Evolutionary conservation across 2,113 vertebrate species (phyloP).

Genomic region (Chinchilla lanigera): DNA sequence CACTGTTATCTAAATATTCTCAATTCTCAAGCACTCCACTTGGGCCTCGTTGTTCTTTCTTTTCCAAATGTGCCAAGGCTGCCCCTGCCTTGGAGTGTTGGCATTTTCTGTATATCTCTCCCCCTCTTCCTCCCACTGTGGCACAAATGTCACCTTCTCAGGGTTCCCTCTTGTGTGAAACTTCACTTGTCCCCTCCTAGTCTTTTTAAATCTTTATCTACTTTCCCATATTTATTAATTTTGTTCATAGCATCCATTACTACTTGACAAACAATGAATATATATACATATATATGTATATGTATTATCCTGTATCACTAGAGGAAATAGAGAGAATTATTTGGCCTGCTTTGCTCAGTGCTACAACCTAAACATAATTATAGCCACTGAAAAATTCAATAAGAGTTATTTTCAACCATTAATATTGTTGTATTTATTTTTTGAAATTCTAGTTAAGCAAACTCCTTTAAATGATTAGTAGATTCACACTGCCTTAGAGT

Average conservation of each 20-base stretch:
- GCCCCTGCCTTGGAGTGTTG: not conserved
- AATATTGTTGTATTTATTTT: not conserved
- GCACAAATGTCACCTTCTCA: not conserved
- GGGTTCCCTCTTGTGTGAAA: too few species aligned
- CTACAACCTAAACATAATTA: not conserved
- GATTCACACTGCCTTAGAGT: not conserved
- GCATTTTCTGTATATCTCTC: not conserved
- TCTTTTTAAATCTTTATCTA: not conserved
- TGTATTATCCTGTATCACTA: not conserved
- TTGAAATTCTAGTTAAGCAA: not conserved
- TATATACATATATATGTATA: too few species aligned
- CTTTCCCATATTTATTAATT: not conserved
- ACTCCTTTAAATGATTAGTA: not conserved
- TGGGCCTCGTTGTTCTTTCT: not conserved
- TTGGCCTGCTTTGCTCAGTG: not conserved
- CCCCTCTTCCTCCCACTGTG: not conserved
- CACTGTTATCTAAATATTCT: not conserved
- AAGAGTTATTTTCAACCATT: not conserved
- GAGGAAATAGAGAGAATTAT: not conserved
- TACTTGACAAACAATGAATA: not conserved
- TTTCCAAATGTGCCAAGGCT: not conserved
- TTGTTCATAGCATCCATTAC: not conserved
- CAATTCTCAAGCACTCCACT: not conserved
- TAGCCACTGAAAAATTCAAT: not conserved
- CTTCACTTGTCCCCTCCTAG: rapidly evolving